Conservation (phyloP, 2,113 vertebrate genomes). For the Peromyscus polionotus region DNA sequence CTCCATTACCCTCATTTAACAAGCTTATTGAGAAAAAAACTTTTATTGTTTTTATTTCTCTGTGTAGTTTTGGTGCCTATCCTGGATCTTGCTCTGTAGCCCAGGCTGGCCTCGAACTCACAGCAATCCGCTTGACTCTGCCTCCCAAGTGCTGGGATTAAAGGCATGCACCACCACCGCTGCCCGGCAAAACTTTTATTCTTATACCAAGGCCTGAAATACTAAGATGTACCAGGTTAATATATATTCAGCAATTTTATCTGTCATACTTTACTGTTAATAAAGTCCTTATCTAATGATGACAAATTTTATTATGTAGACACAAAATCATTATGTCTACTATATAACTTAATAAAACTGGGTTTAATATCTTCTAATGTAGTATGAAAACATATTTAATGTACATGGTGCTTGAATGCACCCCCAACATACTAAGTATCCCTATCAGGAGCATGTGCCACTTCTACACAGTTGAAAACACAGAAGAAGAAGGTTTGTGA, state of each 20-base stretch:
- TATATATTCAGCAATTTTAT: constrained; percentile 31
- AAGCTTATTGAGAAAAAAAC: background rate
- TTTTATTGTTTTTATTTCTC: background rate
- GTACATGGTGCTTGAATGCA: constrained; percentile 41
- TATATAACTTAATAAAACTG: constrained; percentile 18
- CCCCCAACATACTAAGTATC: background rate
- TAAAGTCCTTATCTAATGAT: constrained; percentile 28
- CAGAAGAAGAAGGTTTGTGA: background rate
- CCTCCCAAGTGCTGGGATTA: too few species aligned
- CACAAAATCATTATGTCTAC: constrained; percentile 53
- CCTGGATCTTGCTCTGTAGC: too few species aligned
- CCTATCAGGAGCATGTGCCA: background rate
- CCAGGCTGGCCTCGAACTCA: too few species aligned
- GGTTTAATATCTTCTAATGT: constrained; percentile 43
- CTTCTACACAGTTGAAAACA: constrained; percentile 34
- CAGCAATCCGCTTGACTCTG: too few species aligned
- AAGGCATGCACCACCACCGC: too few species aligned
- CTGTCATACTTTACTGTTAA: constrained; percentile 40
- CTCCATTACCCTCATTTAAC: background rate
- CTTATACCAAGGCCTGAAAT: background rate
- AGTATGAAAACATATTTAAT: constrained; percentile 48
- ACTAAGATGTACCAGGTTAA: constrained; percentile 43
- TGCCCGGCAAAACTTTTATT: too few species aligned
- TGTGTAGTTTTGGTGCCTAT: too few species aligned
- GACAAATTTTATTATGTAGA: constrained; percentile 43